A percentile compares a stretch with the other conserved stretches of the same genome.
Conservation (phyloP, 2,113 vertebrate genomes). For the Benitochromis conjunctus region DNA sequence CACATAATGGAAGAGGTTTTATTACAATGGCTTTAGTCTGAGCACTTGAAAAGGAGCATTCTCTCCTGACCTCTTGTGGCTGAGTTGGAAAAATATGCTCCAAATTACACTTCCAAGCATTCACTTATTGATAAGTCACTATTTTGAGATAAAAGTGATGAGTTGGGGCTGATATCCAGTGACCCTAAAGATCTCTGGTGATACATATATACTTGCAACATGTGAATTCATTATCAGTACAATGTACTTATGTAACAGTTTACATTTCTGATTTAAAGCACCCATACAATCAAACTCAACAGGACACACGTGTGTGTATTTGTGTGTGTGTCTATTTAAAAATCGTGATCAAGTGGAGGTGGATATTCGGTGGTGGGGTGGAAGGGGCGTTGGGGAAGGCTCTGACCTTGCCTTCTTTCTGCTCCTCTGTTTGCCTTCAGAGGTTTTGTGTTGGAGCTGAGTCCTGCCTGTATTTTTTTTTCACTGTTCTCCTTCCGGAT, state of each 20-base stretch:
- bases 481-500: constrained; percentile 36
- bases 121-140: neutral
- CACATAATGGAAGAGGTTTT: neutral
- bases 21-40: neutral
- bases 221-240: neutral
- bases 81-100: neutral
- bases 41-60: neutral
- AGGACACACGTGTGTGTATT: neutral
- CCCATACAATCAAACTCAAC: neutral
- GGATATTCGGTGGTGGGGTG: neutral
- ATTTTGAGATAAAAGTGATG: neutral
- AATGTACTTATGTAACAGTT: neutral
- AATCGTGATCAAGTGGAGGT: constrained; percentile 16
- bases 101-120: neutral
- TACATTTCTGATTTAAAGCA: neutral
- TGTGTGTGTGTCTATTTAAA: neutral
- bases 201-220: neutral
- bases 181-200: neutral
- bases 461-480: constrained; percentile 38
- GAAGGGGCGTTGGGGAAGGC: neutral
- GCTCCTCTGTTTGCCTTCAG: constrained; percentile 36
- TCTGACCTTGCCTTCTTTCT: constrained; percentile 36
- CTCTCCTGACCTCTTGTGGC: constrained; percentile 53
- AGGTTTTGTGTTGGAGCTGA: constrained; percentile 31
- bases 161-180: neutral